Evolutionary conservation across 2,113 vertebrate species (phyloP).

Genomic region (Dipodomys spectabilis): DNA sequence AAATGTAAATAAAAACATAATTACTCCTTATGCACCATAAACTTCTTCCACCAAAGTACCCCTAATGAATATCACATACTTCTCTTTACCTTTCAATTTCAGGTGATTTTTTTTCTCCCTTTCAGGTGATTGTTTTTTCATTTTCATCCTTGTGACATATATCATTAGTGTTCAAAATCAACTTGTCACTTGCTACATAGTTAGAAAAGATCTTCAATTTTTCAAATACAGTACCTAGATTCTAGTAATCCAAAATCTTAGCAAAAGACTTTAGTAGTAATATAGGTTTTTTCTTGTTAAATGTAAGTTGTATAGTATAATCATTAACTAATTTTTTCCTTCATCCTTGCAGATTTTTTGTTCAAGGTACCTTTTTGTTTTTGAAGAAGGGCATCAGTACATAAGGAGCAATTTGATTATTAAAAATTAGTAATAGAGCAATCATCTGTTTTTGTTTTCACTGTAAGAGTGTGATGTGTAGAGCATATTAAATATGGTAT

Average conservation of each 20-base stretch:
- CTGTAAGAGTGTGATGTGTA: not conserved
- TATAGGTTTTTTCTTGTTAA: not conserved
- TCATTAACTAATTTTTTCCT: constrained; percentile 2
- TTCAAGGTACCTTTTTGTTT: not conserved
- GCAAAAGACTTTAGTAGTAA: not conserved
- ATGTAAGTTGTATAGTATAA: not conserved
- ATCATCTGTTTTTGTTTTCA: constrained; percentile 36
- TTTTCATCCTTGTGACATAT: too few species aligned
- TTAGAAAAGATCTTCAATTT: not conserved
- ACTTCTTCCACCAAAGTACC: constrained; percentile 22
- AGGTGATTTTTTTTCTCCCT: not conserved
- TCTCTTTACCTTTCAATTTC: constrained; percentile 25
- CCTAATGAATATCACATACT: constrained; percentile 35
- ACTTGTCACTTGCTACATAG: not conserved
- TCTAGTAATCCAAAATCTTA: not conserved
- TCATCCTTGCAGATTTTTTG: not conserved
- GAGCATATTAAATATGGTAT: not conserved
- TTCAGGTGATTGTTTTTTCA: not conserved
- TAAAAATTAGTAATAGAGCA: constrained; percentile 25
- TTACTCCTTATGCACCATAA: constrained; percentile 22
- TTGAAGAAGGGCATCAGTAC: not conserved
- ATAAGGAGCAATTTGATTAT: not conserved
- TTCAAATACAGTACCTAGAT: not conserved
- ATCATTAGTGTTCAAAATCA: not conserved
- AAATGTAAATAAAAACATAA: constrained; percentile 54